These are phyloP conservation scores for Gorsachius magnificus DNA, from an alignment of 2,797 vertebrate species.

Conservation along the genomic window DNA sequence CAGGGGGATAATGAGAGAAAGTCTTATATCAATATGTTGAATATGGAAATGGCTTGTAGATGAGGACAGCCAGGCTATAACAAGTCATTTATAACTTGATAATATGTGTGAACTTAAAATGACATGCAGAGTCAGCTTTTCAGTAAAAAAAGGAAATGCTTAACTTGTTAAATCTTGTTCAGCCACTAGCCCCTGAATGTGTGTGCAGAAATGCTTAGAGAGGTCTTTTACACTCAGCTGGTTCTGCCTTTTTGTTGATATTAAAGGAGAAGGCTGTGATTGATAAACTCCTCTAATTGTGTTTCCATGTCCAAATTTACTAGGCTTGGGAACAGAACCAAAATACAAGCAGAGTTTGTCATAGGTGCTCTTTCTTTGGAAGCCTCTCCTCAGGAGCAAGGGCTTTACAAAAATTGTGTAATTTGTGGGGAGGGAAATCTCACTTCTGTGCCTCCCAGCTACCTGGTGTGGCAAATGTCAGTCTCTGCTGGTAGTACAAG, in stretches of 20 bases:
- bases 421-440: neutral
- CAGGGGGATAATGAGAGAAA: neutral
- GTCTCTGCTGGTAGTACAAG: neutral
- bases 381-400: neutral
- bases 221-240: neutral
- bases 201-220: constrained; percentile 16
- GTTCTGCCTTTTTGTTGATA: neutral
- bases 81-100: neutral
- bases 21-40: neutral
- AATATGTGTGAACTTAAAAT: neutral
- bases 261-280: neutral
- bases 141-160: constrained; percentile 37
- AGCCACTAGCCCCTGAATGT: neutral
- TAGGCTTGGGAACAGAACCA: neutral
- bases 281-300: neutral
- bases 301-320: neutral
- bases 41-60: neutral
- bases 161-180: constrained; percentile 57
- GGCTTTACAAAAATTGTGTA: neutral
- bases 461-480: neutral
- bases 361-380: neutral
- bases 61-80: neutral
- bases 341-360: neutral
- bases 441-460: neutral
- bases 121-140: neutral